Evolutionary conservation across 2,113 vertebrate genomes (phyloP).

Genomic region (Colius striatus): DNA sequence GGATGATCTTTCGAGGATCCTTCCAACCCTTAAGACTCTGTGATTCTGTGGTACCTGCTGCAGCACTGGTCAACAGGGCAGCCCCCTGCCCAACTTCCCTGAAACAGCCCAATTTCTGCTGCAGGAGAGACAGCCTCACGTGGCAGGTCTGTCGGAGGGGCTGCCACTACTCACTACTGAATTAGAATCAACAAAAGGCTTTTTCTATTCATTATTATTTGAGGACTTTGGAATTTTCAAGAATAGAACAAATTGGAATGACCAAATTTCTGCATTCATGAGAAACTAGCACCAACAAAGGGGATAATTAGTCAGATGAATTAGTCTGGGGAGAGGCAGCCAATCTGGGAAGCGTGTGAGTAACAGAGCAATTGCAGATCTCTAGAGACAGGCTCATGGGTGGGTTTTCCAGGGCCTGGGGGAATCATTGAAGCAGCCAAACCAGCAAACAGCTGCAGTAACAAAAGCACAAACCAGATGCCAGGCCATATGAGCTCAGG

Average conservation of each 20-base stretch:
- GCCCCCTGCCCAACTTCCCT: background rate
- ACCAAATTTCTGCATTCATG: conserved; percentile 42
- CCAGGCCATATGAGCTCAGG: background rate
- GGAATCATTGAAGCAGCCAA: background rate
- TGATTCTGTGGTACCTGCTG: background rate
- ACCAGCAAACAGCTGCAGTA: conserved; percentile 62
- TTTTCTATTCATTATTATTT: background rate
- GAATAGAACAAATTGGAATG: conserved; percentile 19
- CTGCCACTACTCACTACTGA: background rate
- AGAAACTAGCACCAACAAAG: conserved; percentile 21
- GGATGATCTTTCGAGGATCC: too few species aligned
- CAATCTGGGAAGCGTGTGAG: conserved; percentile 11
- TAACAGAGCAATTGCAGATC: conserved; percentile 54
- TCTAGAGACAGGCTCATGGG: background rate
- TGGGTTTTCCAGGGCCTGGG: conserved; percentile 20
- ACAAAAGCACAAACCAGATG: conserved; percentile 44
- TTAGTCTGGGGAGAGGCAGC: conserved; percentile 46
- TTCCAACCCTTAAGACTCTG: too few species aligned
- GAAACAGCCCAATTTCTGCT: background rate
- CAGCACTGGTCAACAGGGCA: background rate
- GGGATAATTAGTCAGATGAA: conserved; percentile 63
- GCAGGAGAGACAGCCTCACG: background rate
- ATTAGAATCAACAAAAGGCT: background rate
- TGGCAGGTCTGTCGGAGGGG: background rate
- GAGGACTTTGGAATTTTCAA: conserved; percentile 19